phyloP scores from a whole-genome alignment of 2,113 vertebrate genomes.

The Melanerpes aurifrons region DNA sequence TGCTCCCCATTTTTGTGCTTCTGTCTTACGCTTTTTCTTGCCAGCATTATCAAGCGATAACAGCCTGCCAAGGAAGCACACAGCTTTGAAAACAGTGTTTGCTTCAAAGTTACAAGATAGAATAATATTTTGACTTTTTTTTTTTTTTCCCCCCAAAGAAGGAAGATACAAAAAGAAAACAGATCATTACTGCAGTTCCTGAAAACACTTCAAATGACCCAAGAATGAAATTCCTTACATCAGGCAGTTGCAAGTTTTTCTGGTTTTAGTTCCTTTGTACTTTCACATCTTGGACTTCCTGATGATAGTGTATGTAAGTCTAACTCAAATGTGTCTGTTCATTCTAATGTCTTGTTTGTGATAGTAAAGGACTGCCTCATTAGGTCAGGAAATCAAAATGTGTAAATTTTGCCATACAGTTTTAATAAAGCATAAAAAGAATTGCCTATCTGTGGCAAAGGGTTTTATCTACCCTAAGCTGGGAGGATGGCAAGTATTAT shows the following conservation, averaged over 20 bases:
- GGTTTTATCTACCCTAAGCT: neutral
- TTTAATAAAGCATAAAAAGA: neutral
- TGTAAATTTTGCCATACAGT: neutral
- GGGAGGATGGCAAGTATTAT: neutral
- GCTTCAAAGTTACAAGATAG: neutral
- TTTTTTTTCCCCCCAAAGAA: neutral
- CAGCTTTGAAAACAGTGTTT: neutral
- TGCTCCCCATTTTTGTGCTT: neutral
- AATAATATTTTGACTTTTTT: neutral
- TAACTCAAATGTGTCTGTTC: neutral
- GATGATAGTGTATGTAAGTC: neutral
- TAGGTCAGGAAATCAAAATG: slow-evolving; percentile 17
- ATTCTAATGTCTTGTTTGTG: neutral
- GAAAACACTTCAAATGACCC: neutral
- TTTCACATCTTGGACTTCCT: neutral
- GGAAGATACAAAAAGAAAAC: neutral
- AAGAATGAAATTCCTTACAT: neutral
- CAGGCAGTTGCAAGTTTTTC: neutral
- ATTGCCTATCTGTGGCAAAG: neutral
- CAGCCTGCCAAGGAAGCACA: neutral
- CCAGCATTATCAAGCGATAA: neutral
- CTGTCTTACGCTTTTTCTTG: neutral
- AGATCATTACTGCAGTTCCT: neutral
- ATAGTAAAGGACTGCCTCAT: neutral
- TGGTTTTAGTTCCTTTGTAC: slow-evolving; percentile 4